Base-by-base conservation (phyloP, 2,113 vertebrate genomes). In the Heliornis fulica region DNA sequence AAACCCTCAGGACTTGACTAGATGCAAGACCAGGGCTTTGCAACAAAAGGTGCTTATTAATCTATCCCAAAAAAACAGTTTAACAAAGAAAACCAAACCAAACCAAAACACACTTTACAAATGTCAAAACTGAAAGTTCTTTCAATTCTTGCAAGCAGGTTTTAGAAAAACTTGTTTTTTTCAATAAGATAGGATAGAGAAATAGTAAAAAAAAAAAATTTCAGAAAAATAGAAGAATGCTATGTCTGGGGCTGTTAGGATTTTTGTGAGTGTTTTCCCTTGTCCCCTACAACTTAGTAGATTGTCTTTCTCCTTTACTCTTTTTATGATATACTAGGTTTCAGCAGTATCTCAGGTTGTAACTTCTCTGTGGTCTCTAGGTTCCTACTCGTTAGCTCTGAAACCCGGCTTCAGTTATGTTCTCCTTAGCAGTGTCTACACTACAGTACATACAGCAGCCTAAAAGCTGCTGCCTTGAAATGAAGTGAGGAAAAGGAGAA, bases 1-100 rank as follows among this genome's bases (percentile, higher is more conserved):
- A 53, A 70, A 1, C 3, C 15, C 4, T 43, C 6, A 4, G 23
- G 15, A 38, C 1, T 14, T 41, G 22, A 31, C 13, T 1, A 2
- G 3, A 28, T 38, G 8, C 15, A 9, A 63, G 9, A 38, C 9
- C 7, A 61, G 20, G 11, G 18, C 6, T 91, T 82, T 43, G n/a
- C 64, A 29, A 12, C 22, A 76, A 82, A 82, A 43, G 2, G 1
- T 46, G 1, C 8, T 46, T 22, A 7, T 7, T 38, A 29, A 46
- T 43, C 5, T 34, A 23, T 5, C 4, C 25, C 38, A 34, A 2
- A 53, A 32, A 76, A 2, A 2, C 28, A 45, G 4, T 23, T 68
- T 25, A 72, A 25, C 9, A 15, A 51, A 72, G 45, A 1, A 31
- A 22, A 48, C 21, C 20, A 32, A 28, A 19, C 4, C 8, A 60